Base-by-base conservation (phyloP, 1,140 invertebrate species). In the Lineus longissimus region DNA sequence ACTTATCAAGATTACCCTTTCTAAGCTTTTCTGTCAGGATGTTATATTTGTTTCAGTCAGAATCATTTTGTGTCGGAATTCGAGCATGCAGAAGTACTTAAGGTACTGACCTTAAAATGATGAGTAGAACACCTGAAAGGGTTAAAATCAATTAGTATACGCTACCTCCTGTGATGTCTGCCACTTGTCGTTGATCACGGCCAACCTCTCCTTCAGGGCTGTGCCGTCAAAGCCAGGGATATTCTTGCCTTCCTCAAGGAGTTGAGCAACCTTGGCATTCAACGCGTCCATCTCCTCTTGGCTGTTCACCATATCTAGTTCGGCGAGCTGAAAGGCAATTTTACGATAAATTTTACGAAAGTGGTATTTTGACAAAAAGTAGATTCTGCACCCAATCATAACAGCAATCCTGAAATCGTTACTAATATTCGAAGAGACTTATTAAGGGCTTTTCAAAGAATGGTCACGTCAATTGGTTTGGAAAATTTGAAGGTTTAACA, bases 141-240 rank as follows among this genome's bases (percentile, higher is more conserved):
- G 6, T 51, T 6, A 51, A 51, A 7, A n/a, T n/a, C 25, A 51
- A 51, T 51, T 51, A 51, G 47, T 51, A 51, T 27, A 51, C 25
- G n/a, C 47, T 63, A 87, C 86, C 63, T 89, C 86, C 70, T 90
- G 87, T 17, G 86, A 83, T 55, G 88, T 86, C 69, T 92, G 88
- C 87, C 91, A 95, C n/a, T 86, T 83, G 27, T 87, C 85, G 68
- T 82, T 80, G 45, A 79, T 66, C 15, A 72, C 67, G 47, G 77
- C 71, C 25, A 79, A 69, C 61, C 82, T 76, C 59, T 73, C 64
- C 63, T 78, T 74, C 30, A 85, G 61, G 84, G 66, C 66, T 25
- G 73, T 59, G 15, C 70, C 84, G 70, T 91, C 86, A 73, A 93
- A 90, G 61, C 87, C 87, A 41, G 89, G 87, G 71, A 94, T 85